Evolutionary conservation across 2,888 invertebrate species (phyloP).

Genomic region (Thymelicus acteon): DNA sequence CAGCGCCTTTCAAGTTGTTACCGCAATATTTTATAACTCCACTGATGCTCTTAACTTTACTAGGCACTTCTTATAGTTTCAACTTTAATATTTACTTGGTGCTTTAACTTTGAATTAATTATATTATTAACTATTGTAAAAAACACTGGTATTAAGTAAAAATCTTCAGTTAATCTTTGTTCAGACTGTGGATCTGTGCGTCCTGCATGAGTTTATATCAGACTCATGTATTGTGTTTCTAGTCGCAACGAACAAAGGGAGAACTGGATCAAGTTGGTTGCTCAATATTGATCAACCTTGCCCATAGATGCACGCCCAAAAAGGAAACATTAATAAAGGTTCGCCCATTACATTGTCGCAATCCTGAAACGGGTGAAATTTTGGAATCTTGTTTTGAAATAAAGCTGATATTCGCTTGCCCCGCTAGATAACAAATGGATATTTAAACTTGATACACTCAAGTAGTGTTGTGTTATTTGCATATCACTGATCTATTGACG

Average conservation of each 20-base stretch:
- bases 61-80: not conserved
- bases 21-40: not conserved
- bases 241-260: slow-evolving; percentile 50
- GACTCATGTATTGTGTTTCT: slow-evolving; percentile 49
- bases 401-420: too few relatives aligned
- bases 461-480: too few relatives aligned
- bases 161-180: slow-evolving; percentile 26
- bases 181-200: slow-evolving; percentile 52
- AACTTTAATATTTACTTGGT: too few relatives aligned
- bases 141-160: not conserved
- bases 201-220: slow-evolving; percentile 60
- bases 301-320: slow-evolving; percentile 44
- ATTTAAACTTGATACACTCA: too few relatives aligned
- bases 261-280: slow-evolving; percentile 58
- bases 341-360: slow-evolving; percentile 15
- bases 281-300: slow-evolving; percentile 50
- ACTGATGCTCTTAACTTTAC: not conserved
- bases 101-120: too few relatives aligned
- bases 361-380: slow-evolving; percentile 27
- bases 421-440: too few relatives aligned
- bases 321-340: slow-evolving; percentile 56
- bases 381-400: slow-evolving; percentile 30
- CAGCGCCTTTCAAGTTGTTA: not conserved
- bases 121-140: too few relatives aligned
- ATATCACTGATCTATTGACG: too few relatives aligned